Evolutionary conservation across 2,888 invertebrate genomes (phyloP).

Genomic region (Trisateles emortualis): DNA sequence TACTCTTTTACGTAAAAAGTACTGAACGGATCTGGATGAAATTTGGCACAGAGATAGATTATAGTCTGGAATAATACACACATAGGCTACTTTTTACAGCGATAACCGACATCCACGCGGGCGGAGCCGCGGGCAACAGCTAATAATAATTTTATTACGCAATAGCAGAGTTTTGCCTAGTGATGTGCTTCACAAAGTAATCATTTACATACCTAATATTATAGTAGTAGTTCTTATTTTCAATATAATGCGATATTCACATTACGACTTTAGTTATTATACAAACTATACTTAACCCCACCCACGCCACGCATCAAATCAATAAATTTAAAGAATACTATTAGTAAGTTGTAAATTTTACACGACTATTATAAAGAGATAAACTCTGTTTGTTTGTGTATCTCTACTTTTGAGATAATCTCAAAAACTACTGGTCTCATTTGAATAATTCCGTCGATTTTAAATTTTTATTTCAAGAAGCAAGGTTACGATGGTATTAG

Average conservation of each 20-base stretch:
- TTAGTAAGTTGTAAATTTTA: conserved; percentile 28
- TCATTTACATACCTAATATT: no score
- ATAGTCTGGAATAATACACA: no score
- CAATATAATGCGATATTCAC: conserved; percentile 4
- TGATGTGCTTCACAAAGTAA: no score
- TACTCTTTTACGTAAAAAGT: no score
- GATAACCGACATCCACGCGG: no score
- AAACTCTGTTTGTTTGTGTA: conserved; percentile 44
- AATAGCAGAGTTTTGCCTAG: no score
- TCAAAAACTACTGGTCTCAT: conserved; percentile 39
- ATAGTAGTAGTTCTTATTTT: background rate
- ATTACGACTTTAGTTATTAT: conserved; percentile 13
- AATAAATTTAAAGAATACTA: conserved; percentile 32
- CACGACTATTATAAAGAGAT: conserved; percentile 36
- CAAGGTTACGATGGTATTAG: conserved; percentile 35
- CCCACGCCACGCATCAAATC: conserved; percentile 25
- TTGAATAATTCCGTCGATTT: conserved; percentile 43
- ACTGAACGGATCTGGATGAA: no score
- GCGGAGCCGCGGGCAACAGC: no score
- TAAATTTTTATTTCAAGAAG: conserved; percentile 28
- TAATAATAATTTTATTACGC: no score
- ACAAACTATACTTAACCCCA: conserved; percentile 11
- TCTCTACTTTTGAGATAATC: conserved; percentile 37
- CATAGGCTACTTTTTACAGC: no score
- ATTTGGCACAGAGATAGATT: no score